Conservation (phyloP, 2,113 vertebrate genomes). For the Arvicanthis niloticus region DNA sequence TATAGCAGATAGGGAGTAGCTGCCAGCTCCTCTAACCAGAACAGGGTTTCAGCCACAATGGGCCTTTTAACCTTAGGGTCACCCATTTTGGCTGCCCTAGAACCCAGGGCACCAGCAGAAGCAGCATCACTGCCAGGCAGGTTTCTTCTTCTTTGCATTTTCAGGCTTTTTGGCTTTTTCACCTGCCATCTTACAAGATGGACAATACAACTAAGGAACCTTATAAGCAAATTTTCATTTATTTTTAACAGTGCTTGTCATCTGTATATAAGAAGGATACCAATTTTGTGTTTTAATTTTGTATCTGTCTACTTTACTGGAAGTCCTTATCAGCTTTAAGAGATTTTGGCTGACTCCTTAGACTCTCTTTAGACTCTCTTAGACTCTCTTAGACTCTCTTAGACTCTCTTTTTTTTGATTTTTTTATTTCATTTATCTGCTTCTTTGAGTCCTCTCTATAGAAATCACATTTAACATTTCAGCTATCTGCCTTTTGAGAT, state of each 20-base stretch:
- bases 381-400: background rate
- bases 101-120: too few relatives aligned
- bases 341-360: background rate
- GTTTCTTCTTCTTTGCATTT: too few relatives aligned
- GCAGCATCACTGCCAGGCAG: too few relatives aligned
- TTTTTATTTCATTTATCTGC: background rate
- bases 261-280: background rate
- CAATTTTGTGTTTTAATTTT: background rate
- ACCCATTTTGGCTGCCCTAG: too few relatives aligned
- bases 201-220: too few relatives aligned
- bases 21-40: too few relatives aligned
- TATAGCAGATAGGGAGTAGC: too few relatives aligned
- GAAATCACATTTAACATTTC: background rate
- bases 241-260: background rate
- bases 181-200: too few relatives aligned
- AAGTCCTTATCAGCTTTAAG: background rate
- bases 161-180: too few relatives aligned
- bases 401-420: background rate
- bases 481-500: background rate
- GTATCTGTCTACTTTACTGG: background rate
- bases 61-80: too few relatives aligned
- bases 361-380: background rate
- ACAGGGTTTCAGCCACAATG: too few relatives aligned
- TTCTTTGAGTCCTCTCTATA: background rate
- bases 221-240: background rate